These are phyloP conservation scores for Gulo gulo DNA, from an alignment of 2,113 vertebrate genomes.

Conservation along the genomic window DNA sequence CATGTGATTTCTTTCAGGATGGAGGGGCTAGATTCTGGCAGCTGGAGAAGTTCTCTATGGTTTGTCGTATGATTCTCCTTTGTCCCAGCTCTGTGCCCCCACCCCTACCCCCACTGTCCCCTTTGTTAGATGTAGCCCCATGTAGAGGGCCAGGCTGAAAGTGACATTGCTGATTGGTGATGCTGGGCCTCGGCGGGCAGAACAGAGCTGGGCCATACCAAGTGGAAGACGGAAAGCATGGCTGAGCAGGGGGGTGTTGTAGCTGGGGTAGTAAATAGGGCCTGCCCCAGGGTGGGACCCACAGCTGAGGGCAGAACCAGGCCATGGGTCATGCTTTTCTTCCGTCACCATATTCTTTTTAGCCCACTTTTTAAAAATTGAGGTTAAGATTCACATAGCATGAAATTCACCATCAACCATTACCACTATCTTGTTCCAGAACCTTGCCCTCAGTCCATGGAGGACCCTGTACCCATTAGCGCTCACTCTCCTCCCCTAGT, in stretches of 20 bases:
- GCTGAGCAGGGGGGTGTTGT: not conserved
- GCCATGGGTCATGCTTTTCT: not conserved
- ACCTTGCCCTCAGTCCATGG: not conserved
- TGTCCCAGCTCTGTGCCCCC: not conserved
- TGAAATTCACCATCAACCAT: not conserved
- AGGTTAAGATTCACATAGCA: not conserved
- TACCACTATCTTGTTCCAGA: not conserved
- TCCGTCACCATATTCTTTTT: not conserved
- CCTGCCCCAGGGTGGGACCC: not conserved
- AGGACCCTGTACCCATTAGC: not conserved
- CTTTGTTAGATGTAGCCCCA: not conserved
- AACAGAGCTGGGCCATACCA: not conserved
- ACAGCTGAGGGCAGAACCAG: not conserved
- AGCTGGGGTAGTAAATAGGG: not conserved
- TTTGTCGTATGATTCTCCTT: not conserved
- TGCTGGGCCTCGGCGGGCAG: accelerated
- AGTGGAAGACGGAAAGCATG: not conserved
- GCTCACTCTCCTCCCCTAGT: not conserved
- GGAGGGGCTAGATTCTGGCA: not conserved
- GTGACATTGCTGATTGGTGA: not conserved
- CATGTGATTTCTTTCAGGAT: not conserved
- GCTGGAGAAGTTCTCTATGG: not conserved
- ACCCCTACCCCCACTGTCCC: not conserved
- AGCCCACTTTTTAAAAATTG: not conserved
- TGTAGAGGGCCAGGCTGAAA: not conserved